A percentile compares a stretch with the other conserved stretches of the same genome.
phyloP scores from a whole-genome alignment of 1,140 invertebrate genomes.

The Trichonephila clavata region DNA sequence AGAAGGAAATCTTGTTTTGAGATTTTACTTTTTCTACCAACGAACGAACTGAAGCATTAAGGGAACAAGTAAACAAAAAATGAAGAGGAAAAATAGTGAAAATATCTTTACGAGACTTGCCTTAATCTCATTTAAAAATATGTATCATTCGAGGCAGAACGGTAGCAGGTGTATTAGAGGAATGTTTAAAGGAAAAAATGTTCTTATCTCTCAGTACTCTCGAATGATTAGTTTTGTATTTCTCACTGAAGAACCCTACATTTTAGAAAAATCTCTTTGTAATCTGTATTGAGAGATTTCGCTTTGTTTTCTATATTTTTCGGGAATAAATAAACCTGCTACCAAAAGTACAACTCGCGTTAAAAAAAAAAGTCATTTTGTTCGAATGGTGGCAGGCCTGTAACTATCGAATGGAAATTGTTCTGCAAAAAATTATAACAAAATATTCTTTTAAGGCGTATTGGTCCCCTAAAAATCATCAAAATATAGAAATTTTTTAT shows the following conservation, averaged over 20 bases:
- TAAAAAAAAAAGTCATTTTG: no score
- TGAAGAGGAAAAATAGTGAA: not conserved
- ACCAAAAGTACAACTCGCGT: no score
- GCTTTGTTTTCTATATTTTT: not conserved
- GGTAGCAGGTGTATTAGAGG: constrained; percentile 5
- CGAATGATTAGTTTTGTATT: not conserved
- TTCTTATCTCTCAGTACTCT: not conserved
- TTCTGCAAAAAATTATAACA: no score
- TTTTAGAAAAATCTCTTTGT: not conserved
- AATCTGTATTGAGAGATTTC: not conserved
- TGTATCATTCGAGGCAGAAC: not conserved
- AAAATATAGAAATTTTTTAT: no score
- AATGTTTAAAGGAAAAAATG: not conserved
- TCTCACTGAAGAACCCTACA: not conserved
- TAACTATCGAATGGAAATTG: no score
- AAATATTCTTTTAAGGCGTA: no score
- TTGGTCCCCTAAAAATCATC: no score
- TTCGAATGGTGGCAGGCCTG: no score
- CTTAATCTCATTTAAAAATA: constrained; percentile 21
- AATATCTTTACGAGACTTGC: not conserved
- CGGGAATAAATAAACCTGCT: not conserved
- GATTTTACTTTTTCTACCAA: not conserved
- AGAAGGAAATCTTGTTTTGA: not conserved
- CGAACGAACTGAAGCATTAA: not conserved
- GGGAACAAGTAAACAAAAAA: not conserved